A percentile compares a stretch with the other conserved stretches of the same genome.
These are phyloP conservation scores for Meleagris gallopavo DNA, from an alignment of 2,113 vertebrate genomes.

Conservation along the genomic window DNA sequence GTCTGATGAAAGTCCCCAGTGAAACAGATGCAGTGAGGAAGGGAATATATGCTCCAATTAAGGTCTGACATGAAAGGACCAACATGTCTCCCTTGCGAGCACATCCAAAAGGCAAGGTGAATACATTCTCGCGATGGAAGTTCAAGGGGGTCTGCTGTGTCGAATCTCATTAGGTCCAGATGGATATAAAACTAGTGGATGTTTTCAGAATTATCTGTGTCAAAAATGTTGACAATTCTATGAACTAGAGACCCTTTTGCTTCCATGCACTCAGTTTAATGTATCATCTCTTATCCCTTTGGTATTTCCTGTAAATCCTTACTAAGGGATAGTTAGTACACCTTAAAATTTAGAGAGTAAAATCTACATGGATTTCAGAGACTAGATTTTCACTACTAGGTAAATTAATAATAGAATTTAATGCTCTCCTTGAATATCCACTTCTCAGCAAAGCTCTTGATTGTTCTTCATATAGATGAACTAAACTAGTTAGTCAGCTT, in stretches of 20 bases:
- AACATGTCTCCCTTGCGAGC: conserved; percentile 47
- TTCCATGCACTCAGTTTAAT: background rate
- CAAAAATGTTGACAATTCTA: conserved; percentile 50
- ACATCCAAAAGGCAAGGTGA: conserved; percentile 62
- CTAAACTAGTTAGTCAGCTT: background rate
- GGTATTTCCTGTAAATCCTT: background rate
- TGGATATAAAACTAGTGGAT: conserved; percentile 48
- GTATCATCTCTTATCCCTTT: background rate
- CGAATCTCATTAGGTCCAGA: conserved; percentile 54
- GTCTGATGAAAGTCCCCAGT: conserved; percentile 50
- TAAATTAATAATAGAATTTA: background rate
- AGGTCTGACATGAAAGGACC: conserved; percentile 56
- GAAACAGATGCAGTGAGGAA: conserved; percentile 47
- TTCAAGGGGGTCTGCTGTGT: conserved; percentile 44
- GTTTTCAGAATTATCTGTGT: conserved; percentile 60
- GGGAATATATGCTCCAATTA: conserved; percentile 64
- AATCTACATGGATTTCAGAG: background rate
- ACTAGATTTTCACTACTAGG: background rate
- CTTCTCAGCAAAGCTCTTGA: background rate
- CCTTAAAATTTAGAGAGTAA: background rate
- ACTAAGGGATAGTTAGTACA: background rate
- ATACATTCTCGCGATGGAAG: conserved; percentile 42
- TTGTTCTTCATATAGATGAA: background rate
- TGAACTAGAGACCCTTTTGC: background rate
- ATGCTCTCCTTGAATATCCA: background rate